A percentile compares a stretch with the other conserved stretches of the same genome.
Evolutionary conservation across 2,888 invertebrate genomes (phyloP).

Genomic region (Cactoblastis cactorum): DNA sequence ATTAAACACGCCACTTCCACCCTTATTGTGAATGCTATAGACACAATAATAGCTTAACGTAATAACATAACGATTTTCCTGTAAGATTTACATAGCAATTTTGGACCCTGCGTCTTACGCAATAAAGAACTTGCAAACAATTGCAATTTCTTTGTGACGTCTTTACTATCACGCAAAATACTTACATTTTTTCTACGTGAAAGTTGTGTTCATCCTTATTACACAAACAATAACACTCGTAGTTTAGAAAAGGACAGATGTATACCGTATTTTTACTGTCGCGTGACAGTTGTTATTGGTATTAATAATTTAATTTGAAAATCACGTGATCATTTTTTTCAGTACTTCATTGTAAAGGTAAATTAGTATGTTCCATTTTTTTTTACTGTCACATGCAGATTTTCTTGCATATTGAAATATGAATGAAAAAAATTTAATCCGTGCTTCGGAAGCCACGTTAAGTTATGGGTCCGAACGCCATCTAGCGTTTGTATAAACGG

Average conservation of each 20-base stretch:
- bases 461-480: too few relatives aligned
- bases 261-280: slow-evolving; percentile 4
- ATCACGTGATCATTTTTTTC: background rate
- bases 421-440: too few relatives aligned
- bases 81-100: background rate
- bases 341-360: background rate
- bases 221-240: background rate
- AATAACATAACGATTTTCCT: background rate
- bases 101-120: background rate
- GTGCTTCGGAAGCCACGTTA: too few relatives aligned
- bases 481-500: too few relatives aligned
- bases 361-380: too few relatives aligned
- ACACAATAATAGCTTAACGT: background rate
- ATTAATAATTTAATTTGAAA: background rate
- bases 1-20: background rate
- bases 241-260: background rate
- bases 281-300: background rate
- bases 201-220: background rate
- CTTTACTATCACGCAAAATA: background rate
- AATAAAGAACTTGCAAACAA: background rate
- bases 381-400: too few relatives aligned
- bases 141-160: background rate
- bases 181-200: slow-evolving; percentile 4
- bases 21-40: background rate
- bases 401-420: too few relatives aligned